Evolutionary conservation across 2,888 invertebrate species (phyloP).

Genomic region (Mactromeris polynyma): DNA sequence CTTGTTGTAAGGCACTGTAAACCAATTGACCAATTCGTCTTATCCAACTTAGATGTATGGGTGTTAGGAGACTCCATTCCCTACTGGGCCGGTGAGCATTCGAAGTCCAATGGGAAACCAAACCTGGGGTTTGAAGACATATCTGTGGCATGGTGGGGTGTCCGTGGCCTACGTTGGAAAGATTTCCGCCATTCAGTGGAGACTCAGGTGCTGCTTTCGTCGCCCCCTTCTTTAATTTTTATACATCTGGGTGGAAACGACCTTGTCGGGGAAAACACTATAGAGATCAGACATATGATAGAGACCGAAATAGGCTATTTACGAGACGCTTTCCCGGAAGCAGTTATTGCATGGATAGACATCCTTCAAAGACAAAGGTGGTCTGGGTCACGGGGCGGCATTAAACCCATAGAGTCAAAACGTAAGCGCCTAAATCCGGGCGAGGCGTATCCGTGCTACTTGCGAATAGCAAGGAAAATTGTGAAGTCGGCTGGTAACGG

Average conservation of each 20-base stretch:
- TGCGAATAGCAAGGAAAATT: too few species aligned
- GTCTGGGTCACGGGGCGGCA: not conserved
- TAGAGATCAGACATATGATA: not conserved
- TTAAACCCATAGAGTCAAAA: too few species aligned
- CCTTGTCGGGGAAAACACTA: not conserved
- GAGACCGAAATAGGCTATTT: not conserved
- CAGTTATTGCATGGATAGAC: not conserved
- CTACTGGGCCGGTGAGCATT: conserved; percentile 40
- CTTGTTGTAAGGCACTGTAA: not conserved
- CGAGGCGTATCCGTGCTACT: too few species aligned
- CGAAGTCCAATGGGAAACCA: not conserved
- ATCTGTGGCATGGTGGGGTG: conserved; percentile 6
- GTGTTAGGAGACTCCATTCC: conserved; percentile 46
- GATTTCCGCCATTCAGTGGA: not conserved
- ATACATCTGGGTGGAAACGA: conserved; percentile 36
- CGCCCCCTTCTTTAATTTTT: not conserved
- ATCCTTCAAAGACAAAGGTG: not conserved
- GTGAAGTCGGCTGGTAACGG: too few species aligned
- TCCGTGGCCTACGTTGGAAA: conserved; percentile 18
- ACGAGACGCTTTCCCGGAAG: not conserved
- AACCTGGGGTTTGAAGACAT: not conserved
- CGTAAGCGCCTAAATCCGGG: too few species aligned
- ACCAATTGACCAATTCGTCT: not conserved
- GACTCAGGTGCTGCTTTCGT: not conserved
- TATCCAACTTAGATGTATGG: conserved; percentile 29